phyloP scores from a whole-genome alignment of 2,797 vertebrate species.

The Syngnathus rostellatus region DNA sequence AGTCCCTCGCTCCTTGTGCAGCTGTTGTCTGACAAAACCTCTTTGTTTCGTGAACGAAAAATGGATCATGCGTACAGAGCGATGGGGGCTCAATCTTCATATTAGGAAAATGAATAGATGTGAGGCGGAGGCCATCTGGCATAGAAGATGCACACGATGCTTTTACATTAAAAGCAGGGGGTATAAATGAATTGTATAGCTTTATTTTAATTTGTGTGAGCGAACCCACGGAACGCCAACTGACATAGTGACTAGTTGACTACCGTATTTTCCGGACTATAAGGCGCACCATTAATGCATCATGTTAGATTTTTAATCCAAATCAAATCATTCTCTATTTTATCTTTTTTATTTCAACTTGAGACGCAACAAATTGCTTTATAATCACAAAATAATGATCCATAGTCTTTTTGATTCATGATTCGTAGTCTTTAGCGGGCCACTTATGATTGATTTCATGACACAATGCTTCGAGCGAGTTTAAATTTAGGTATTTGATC shows the following conservation, averaged over 20 bases:
- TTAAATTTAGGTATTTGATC: too few relatives aligned
- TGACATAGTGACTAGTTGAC: neutral
- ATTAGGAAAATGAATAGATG: conserved; percentile 15
- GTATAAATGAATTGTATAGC: conserved; percentile 14
- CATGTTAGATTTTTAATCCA: too few relatives aligned
- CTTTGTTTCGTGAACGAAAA: conserved; percentile 17
- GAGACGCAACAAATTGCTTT: too few relatives aligned
- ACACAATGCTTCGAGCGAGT: too few relatives aligned
- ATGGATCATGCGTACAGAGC: conserved; percentile 24
- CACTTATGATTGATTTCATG: too few relatives aligned
- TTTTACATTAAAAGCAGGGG: conserved; percentile 15
- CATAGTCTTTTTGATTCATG: too few relatives aligned
- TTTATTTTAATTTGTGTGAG: conserved; percentile 28
- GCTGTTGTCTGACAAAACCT: conserved; percentile 44
- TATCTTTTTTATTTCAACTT: too few relatives aligned
- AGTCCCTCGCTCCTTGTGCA: conserved; percentile 38
- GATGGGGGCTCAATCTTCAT: conserved; percentile 25
- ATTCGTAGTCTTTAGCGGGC: too few relatives aligned
- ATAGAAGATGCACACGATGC: conserved; percentile 1
- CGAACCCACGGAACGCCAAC: neutral
- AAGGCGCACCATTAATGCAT: too few relatives aligned
- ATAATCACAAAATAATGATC: too few relatives aligned
- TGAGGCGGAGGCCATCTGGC: conserved; percentile 24
- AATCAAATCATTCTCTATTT: too few relatives aligned
- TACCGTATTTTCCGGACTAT: too few relatives aligned